These are phyloP conservation scores for Hyla sarda DNA, from an alignment of 2,113 vertebrate genomes.

Conservation along the genomic window DNA sequence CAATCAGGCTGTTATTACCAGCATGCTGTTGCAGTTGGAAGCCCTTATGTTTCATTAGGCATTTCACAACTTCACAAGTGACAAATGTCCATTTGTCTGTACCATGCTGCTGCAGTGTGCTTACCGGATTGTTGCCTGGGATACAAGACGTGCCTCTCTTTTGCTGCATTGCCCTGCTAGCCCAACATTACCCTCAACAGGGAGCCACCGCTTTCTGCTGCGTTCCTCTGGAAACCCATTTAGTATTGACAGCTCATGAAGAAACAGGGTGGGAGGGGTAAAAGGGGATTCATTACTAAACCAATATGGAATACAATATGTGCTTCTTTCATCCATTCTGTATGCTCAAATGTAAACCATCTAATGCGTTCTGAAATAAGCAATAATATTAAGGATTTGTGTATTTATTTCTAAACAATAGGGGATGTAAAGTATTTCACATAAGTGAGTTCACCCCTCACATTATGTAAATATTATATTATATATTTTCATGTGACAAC, in stretches of 20 bases:
- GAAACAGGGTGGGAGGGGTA: conserved; percentile 28
- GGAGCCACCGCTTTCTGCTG: conserved; percentile 49
- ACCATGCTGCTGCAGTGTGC: conserved; percentile 54
- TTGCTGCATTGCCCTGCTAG: conserved; percentile 50
- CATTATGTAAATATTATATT: too few species aligned
- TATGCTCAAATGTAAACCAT: neutral
- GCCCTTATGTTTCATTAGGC: conserved; percentile 56
- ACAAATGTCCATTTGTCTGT: conserved; percentile 56
- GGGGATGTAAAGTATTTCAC: too few species aligned
- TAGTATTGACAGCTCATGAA: conserved; percentile 55
- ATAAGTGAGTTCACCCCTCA: too few species aligned
- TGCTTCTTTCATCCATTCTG: neutral
- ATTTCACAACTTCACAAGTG: conserved; percentile 56
- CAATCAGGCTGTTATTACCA: conserved; percentile 44
- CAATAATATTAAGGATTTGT: neutral
- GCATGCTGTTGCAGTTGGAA: conserved; percentile 31
- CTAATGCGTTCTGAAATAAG: neutral
- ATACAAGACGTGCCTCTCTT: conserved; percentile 47
- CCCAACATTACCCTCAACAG: conserved; percentile 46
- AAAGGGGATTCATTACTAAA: conserved; percentile 35
- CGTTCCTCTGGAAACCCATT: conserved; percentile 54
- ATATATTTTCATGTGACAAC: too few species aligned
- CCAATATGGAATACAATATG: conserved; percentile 12
- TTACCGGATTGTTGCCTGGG: conserved; percentile 55
- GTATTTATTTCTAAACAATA: neutral